Base-by-base conservation (phyloP, 2,888 invertebrate genomes). In the Orthosia gracilis region DNA sequence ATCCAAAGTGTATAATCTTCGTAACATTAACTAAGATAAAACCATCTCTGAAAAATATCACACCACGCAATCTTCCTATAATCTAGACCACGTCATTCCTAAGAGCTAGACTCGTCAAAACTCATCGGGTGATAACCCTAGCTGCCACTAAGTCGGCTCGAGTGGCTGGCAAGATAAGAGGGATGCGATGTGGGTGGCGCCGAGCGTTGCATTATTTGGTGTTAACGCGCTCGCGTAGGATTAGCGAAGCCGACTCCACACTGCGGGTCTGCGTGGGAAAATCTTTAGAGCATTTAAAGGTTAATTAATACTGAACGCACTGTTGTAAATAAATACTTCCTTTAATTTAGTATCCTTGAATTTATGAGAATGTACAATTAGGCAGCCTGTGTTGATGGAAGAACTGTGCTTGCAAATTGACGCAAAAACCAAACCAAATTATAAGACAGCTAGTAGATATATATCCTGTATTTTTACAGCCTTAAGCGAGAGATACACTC, bases 141-240 rank as follows among this genome's bases (percentile, higher is more conserved):
- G 74, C 52, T 45, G 62, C 40, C 66, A 52, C 54, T 76, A 76
- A 84, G 81, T 84, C 76, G 66, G 55, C 26, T 68, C 71, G 81
- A 80, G 84, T 84, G 76, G 76, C 70, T 80, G 55, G 68, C 69
- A 81, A 85, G 87, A 88, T 88, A 88, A 89, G 85, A 85, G 88
- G 89, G 85, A 86, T 87, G 82, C 90, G 81, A 88, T 85, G 91
- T 91, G 91, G 91, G 91, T 90, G 91, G 90, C 87, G 78, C 78
- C 77, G 76, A 82, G 76, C 83, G 85, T 82, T 85, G 86, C 82
- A 86, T 87, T 89, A 88, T 87, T 87, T 84, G 87, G 87, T 89
- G 89, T 86, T 88, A 89, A 88, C 85, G 87, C 65, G 84, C 85
- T 78, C 69, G 86, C 82, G 86, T 77, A 84, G 79, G 86, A 82